Evolutionary conservation across 2,113 vertebrate genomes (phyloP).

Genomic region (Cepphus grylle): DNA sequence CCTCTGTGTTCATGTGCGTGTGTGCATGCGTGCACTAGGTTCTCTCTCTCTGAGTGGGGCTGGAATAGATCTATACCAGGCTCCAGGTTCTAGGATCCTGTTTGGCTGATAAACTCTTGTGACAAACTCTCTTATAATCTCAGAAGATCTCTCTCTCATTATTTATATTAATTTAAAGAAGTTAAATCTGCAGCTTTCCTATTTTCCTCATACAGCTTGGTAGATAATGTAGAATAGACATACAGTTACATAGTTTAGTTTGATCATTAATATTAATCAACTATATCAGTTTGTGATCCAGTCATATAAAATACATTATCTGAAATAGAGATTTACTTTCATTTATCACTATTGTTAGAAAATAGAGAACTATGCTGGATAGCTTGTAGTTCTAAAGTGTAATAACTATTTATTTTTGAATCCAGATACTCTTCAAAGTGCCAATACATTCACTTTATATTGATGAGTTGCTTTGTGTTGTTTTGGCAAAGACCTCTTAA

Average conservation of each 20-base stretch:
- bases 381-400: neutral
- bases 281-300: neutral
- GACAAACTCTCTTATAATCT: neutral
- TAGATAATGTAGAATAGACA: neutral
- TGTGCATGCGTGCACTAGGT: neutral
- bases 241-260: neutral
- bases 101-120: neutral
- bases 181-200: neutral
- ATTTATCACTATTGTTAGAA: neutral
- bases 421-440: neutral
- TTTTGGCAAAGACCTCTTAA: neutral
- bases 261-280: neutral
- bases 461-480: neutral
- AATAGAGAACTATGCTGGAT: neutral
- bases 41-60: neutral
- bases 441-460: neutral
- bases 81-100: neutral
- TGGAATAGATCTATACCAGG: neutral
- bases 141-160: neutral
- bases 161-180: neutral
- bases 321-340: neutral
- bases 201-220: neutral
- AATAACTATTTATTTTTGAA: neutral
- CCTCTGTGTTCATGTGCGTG: rapidly evolving
- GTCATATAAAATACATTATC: neutral